phyloP scores from a whole-genome alignment of 2,888 invertebrate species.

The Stratiomys singularior region DNA sequence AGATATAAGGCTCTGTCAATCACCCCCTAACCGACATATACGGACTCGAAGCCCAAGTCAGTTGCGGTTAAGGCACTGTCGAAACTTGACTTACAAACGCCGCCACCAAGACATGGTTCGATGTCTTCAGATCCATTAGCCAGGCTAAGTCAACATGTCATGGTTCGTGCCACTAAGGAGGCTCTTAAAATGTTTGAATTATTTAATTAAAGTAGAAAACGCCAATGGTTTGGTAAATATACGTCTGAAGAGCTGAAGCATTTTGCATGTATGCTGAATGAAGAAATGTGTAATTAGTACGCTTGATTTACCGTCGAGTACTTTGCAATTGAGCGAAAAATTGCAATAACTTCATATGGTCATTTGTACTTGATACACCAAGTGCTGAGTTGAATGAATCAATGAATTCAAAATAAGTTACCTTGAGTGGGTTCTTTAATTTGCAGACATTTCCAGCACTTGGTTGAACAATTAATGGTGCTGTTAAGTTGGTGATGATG shows the following conservation, averaged over 20 bases:
- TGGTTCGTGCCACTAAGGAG: slow-evolving; percentile 25
- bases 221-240: slow-evolving; percentile 28
- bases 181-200: slow-evolving; percentile 40
- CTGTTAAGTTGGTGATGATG: slow-evolving; percentile 10
- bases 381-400: neutral
- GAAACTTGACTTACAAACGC: neutral
- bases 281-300: slow-evolving; percentile 25
- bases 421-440: slow-evolving; percentile 5
- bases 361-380: neutral
- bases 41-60: neutral
- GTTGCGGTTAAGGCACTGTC: no score
- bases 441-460: neutral
- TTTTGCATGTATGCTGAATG: neutral
- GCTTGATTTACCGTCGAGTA: slow-evolving; percentile 19
- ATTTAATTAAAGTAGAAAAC: slow-evolving; percentile 36
- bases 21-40: neutral
- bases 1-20: neutral
- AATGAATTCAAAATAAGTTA: neutral
- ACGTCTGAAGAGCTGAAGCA: neutral
- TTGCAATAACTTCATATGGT: neutral
- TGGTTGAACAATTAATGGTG: neutral
- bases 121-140: slow-evolving; percentile 38
- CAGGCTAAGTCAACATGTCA: neutral
- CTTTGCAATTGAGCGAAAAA: slow-evolving; percentile 23
- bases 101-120: neutral